These are phyloP conservation scores for Neomicropteryx cornuta DNA, from an alignment of 1,140 invertebrate genomes.

Conservation along the genomic window DNA sequence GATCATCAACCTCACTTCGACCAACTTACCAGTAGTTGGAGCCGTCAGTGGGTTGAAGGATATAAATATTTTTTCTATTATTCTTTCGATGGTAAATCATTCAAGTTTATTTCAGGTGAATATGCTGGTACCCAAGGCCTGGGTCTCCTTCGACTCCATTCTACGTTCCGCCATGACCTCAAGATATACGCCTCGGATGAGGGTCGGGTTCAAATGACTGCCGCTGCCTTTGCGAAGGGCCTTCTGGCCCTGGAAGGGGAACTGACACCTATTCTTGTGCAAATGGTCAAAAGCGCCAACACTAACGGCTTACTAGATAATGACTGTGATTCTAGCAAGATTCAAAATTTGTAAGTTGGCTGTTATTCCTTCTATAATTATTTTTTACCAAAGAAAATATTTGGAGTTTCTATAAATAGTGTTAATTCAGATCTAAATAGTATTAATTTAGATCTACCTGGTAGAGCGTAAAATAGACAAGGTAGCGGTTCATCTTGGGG, in stretches of 20 bases:
- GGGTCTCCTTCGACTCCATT: constrained; percentile 87
- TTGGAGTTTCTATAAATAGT: too few species aligned
- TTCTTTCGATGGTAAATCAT: too few species aligned
- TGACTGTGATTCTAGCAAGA: constrained; percentile 93
- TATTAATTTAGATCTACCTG: too few species aligned
- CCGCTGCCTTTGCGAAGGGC: constrained; percentile 97
- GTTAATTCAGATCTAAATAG: too few species aligned
- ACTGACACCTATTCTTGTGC: constrained; percentile 95
- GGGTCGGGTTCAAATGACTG: constrained; percentile 98
- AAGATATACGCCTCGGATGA: constrained; percentile 99
- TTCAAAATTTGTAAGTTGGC: constrained; percentile 87
- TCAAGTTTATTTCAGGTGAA: constrained; percentile 56
- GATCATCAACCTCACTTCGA: too few species aligned
- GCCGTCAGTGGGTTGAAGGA: too few species aligned
- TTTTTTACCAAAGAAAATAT: too few species aligned
- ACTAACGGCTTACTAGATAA: constrained; percentile 97
- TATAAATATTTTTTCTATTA: too few species aligned
- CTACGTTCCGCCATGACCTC: constrained; percentile 96
- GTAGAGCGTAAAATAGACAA: too few species aligned
- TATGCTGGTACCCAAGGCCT: constrained; percentile 83
- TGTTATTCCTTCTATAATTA: too few species aligned
- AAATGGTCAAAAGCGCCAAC: constrained; percentile 99
- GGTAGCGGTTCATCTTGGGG: too few species aligned
- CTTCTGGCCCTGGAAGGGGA: constrained; percentile 95
- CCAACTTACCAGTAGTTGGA: too few species aligned